Conservation (phyloP, 2,113 vertebrate genomes). For the Pelusios castaneus region DNA sequence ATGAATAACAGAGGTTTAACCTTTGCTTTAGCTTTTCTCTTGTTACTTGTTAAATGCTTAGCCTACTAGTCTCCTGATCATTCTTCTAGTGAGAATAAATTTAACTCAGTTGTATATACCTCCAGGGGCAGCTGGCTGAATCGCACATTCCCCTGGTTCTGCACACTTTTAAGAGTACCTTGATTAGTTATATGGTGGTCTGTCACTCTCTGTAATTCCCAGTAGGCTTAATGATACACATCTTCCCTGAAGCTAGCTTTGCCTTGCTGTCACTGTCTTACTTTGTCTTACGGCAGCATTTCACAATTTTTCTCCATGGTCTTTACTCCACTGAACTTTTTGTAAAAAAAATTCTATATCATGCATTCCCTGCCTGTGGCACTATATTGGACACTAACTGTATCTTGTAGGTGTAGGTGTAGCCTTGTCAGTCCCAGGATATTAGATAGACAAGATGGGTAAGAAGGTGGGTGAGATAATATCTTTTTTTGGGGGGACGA, state of each 20-base stretch:
- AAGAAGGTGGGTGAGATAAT: background rate
- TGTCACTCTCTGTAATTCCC: background rate
- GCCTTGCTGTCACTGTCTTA: conserved; percentile 16
- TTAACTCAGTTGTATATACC: background rate
- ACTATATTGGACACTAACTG: background rate
- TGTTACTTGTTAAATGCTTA: background rate
- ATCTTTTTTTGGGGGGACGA: too few species aligned
- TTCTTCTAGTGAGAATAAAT: background rate
- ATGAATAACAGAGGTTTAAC: background rate
- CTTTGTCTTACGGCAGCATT: conserved; percentile 35
- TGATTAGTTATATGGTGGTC: background rate
- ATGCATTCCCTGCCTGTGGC: conserved; percentile 29
- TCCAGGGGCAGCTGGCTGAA: background rate
- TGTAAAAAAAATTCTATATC: conserved; percentile 21
- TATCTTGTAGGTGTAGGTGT: background rate
- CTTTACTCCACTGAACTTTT: conserved; percentile 22
- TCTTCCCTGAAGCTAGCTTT: conserved; percentile 20
- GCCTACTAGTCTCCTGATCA: background rate
- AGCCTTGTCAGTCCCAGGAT: background rate
- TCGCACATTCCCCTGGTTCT: background rate
- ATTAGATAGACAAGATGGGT: background rate
- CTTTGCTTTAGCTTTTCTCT: background rate
- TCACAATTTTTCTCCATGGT: conserved; percentile 40
- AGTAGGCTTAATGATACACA: background rate
- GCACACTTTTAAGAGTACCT: background rate